phyloP scores from a whole-genome alignment of 2,113 vertebrate species.

The Acanthochromis polyacanthus region DNA sequence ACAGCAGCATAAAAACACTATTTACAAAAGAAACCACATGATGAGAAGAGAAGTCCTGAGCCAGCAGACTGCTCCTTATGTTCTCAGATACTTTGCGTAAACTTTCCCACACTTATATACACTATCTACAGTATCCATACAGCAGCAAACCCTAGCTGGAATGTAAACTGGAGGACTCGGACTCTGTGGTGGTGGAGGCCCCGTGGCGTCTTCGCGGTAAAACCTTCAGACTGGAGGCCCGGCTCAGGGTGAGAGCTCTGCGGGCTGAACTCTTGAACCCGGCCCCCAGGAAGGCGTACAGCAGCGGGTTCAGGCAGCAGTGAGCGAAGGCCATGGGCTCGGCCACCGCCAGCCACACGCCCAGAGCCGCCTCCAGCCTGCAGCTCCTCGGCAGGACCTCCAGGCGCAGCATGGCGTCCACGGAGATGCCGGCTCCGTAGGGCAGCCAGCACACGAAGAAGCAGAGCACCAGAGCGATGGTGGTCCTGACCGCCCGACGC shows the following conservation, averaged over 20 bases:
- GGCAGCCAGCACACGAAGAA: slow-evolving; percentile 98
- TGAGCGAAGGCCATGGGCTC: slow-evolving; percentile 96
- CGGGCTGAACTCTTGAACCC: slow-evolving; percentile 98
- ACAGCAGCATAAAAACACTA: slow-evolving; percentile 41
- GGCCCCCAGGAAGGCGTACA: slow-evolving; percentile 97
- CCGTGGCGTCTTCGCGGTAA: slow-evolving; percentile 92
- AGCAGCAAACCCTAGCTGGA: slow-evolving; percentile 87
- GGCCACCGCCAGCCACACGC: slow-evolving; percentile 92
- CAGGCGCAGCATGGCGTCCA: slow-evolving; percentile 91
- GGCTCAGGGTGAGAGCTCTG: slow-evolving; percentile 91
- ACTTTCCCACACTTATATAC: slow-evolving; percentile 9
- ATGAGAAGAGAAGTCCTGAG: slow-evolving; percentile 57
- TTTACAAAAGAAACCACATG: slow-evolving; percentile 59
- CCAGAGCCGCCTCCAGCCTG: slow-evolving; percentile 85
- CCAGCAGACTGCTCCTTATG: slow-evolving; percentile 73
- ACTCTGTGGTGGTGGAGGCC: slow-evolving; percentile 96
- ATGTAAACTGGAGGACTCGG: slow-evolving; percentile 97
- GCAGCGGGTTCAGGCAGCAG: slow-evolving; percentile 97
- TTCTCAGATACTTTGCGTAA: slow-evolving; percentile 30
- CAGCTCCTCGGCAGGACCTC: slow-evolving; percentile 90
- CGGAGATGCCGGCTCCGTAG: slow-evolving; percentile 91
- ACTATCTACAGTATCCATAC: slow-evolving; percentile 31
- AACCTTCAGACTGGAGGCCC: slow-evolving; percentile 95
- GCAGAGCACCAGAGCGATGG: slow-evolving; percentile 93
- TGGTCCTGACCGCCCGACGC: slow-evolving; percentile 95